These are phyloP conservation scores for Aphodius sticticus DNA, from an alignment of 2,888 invertebrate genomes.

Conservation along the genomic window DNA sequence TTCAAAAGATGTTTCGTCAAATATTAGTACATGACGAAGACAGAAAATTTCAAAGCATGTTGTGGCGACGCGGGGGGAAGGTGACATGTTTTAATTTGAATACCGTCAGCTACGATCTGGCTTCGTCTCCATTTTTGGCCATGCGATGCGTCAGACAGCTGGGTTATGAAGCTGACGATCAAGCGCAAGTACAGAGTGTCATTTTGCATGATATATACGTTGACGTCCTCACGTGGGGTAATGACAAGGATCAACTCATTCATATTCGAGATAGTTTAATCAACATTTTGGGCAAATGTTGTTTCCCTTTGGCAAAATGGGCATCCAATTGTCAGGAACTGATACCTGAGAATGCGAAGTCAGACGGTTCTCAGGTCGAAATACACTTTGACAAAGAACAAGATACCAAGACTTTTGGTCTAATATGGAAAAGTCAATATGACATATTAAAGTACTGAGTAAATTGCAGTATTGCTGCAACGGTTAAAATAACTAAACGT, in stretches of 20 bases:
- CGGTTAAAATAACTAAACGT: background rate
- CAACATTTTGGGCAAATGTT: too few relatives aligned
- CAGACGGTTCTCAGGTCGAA: background rate
- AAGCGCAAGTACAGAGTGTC: background rate
- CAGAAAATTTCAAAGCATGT: background rate
- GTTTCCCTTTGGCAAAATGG: too few relatives aligned
- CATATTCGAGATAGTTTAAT: too few relatives aligned
- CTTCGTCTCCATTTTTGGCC: background rate
- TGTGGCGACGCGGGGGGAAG: background rate
- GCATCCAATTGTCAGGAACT: background rate
- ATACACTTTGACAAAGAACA: background rate
- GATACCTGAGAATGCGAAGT: background rate
- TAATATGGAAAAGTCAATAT: background rate
- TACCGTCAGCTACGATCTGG: background rate
- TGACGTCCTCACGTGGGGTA: constrained; percentile 13
- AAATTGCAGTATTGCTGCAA: background rate
- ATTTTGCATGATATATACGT: constrained; percentile 19
- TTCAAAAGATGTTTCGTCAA: constrained; percentile 45
- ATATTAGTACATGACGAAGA: constrained; percentile 26
- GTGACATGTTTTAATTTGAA: background rate
- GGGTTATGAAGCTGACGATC: background rate
- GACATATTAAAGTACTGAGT: background rate
- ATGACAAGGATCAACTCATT: too few relatives aligned
- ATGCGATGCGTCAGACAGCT: background rate
- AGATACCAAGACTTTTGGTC: background rate